phyloP scores from a whole-genome alignment of 2,888 invertebrate species.

The Micropterix aruncella region DNA sequence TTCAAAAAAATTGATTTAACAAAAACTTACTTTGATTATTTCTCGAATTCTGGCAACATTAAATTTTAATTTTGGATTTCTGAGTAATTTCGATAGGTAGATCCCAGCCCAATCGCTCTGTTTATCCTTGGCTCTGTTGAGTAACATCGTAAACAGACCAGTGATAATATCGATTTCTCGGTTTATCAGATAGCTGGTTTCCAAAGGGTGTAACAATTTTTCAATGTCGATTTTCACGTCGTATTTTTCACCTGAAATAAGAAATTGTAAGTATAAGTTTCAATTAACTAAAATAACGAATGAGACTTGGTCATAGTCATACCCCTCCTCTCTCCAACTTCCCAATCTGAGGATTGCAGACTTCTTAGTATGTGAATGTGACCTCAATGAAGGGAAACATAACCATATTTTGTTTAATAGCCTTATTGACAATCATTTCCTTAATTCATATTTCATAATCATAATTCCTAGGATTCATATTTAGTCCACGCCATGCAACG shows the following conservation, averaged over 20 bases:
- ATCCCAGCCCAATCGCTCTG: conserved; percentile 41
- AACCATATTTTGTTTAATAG: too few relatives aligned
- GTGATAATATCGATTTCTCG: conserved; percentile 30
- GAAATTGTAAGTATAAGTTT: conserved; percentile 4
- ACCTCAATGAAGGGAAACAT: too few relatives aligned
- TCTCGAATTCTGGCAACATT: conserved; percentile 26
- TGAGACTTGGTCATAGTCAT: too few relatives aligned
- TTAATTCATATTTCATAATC: too few relatives aligned
- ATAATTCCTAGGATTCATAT: too few relatives aligned
- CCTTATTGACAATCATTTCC: too few relatives aligned
- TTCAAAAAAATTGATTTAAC: too few relatives aligned
- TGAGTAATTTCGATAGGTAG: conserved; percentile 35
- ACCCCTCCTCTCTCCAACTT: too few relatives aligned
- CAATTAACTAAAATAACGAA: background rate
- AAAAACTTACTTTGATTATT: conserved; percentile 27
- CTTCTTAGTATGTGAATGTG: too few relatives aligned
- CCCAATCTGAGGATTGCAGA: too few relatives aligned
- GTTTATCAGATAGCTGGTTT: conserved; percentile 31
- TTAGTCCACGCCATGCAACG: too few relatives aligned
- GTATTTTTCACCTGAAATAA: conserved; percentile 26
- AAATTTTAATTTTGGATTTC: conserved; percentile 24
- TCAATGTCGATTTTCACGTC: conserved; percentile 36
- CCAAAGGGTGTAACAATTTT: conserved; percentile 29
- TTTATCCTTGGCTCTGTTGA: conserved; percentile 24
- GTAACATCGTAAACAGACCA: conserved; percentile 32